phyloP scores from a whole-genome alignment of 1,140 invertebrate species.

The Euura saliciscinereae region DNA sequence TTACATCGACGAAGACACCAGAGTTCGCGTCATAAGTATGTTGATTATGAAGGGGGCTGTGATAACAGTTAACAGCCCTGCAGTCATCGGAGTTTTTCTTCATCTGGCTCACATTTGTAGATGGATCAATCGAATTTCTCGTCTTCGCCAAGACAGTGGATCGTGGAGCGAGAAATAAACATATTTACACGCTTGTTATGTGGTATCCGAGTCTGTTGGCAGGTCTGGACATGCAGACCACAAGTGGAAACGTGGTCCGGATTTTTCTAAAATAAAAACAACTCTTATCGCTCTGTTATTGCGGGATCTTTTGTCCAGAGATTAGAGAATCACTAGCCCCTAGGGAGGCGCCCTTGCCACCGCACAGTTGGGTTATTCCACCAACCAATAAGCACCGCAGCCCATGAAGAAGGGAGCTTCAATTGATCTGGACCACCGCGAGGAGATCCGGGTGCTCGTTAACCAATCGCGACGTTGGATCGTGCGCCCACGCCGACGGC shows the following conservation, averaged over 20 bases:
- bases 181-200: too few species aligned
- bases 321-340: too few species aligned
- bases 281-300: background rate
- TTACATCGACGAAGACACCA: background rate
- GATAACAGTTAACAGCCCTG: background rate
- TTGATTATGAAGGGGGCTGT: background rate
- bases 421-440: constrained; percentile 2
- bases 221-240: too few species aligned
- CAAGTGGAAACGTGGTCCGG: background rate
- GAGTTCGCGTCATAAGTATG: background rate
- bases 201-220: too few species aligned
- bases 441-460: background rate
- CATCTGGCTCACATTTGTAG: too few species aligned
- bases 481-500: background rate
- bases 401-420: background rate
- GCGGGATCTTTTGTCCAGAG: too few species aligned
- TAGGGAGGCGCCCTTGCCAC: background rate
- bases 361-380: background rate
- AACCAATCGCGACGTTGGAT: background rate
- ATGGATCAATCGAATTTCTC: too few species aligned
- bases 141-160: too few species aligned
- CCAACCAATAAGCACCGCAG: background rate
- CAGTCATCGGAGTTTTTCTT: background rate
- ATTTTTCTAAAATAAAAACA: background rate
- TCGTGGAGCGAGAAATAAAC: too few species aligned